Evolutionary conservation across 2,797 vertebrate genomes (phyloP), one percentile per base, ranked within the genome.

Genomic region (Hafferia zeledoni): DNA sequence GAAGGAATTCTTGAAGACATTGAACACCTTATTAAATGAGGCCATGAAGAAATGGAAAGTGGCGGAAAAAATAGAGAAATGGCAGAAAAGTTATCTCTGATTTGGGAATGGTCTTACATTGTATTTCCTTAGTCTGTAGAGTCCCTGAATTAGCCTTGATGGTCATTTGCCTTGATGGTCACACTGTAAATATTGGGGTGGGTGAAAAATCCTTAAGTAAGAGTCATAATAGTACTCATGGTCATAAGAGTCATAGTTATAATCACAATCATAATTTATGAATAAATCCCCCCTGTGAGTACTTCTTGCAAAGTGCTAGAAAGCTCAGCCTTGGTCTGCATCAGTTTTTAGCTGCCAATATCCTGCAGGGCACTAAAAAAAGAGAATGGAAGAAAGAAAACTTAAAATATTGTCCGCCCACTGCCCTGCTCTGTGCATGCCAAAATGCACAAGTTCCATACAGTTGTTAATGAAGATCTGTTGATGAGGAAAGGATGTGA

Each of bases 381-480:
- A 69, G 28, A 68, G 17, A 50, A 15, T 18, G 11, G 30, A 55
- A 27, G 17, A 31, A 50, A 60, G 25, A 27, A 70, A 75, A 33
- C 22, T 20, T 44, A 35, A 49, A 78, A 80, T 64, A 31, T 50
- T 3, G 3, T 84, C 82, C 44, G 11, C 55, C 59, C 65, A 39
- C 47, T 85, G 60, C 41, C n/a, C 13, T 82, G n/a, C 47, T 74
- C 43, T 19, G 13, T 50, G 31, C 74, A 59, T 2, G 19, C 79
- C 0, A 13, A 83, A 67, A 65, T 22, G 11, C 2, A 0, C 46
- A 68, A 50, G 24, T 72, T 92, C 67, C 44, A 5, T 35, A 68
- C 37, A n/a, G 52, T 53, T 52, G 52, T 79, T 96, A 87, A 85
- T 63, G 85, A 96, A 74, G 80, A 89, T 70, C 79, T 76, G 72